phyloP scores from a whole-genome alignment of 1,140 invertebrate genomes.

The Chrysopa pallens region DNA sequence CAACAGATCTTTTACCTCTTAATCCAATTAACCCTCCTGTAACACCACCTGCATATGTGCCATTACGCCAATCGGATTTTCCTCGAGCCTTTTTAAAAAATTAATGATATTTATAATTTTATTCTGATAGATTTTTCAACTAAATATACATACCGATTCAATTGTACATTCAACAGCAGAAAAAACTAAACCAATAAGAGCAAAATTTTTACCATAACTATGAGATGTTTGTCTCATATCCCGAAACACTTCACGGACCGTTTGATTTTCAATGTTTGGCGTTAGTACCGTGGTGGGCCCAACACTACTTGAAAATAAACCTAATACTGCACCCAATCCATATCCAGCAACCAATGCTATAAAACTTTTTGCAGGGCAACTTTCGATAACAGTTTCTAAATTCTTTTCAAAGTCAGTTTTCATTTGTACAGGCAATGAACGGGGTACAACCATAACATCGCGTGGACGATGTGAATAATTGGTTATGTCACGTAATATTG shows the following conservation, averaged over 20 bases:
- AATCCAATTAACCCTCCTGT: slow-evolving; percentile 91
- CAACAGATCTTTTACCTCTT: too few relatives aligned
- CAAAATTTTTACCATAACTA: slow-evolving; percentile 96
- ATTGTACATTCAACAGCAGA: slow-evolving; percentile 83
- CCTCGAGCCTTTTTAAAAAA: slow-evolving; percentile 54
- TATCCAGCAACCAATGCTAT: slow-evolving; percentile 38
- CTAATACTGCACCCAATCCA: slow-evolving; percentile 82
- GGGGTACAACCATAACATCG: not conserved
- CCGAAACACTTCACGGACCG: slow-evolving; percentile 60
- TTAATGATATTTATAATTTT: slow-evolving; percentile 5
- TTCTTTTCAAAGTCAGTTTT: slow-evolving; percentile 77
- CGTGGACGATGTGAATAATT: not conserved
- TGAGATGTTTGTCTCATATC: slow-evolving; percentile 87
- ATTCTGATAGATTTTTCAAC: not conserved
- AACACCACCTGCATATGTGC: slow-evolving; percentile 80
- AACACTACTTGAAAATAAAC: slow-evolving; percentile 87
- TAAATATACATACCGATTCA: slow-evolving; percentile 44
- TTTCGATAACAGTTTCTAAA: slow-evolving; percentile 75
- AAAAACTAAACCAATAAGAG: slow-evolving; percentile 82
- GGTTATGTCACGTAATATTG: too few relatives aligned
- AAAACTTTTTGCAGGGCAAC: slow-evolving; percentile 37
- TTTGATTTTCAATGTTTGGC: slow-evolving; percentile 59
- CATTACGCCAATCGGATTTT: slow-evolving; percentile 92
- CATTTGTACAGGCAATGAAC: slow-evolving; percentile 37
- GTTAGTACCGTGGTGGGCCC: slow-evolving; percentile 66